These are phyloP conservation scores for Glyphotaelius pellucidus DNA, from an alignment of 2,888 invertebrate genomes.

Conservation along the genomic window DNA sequence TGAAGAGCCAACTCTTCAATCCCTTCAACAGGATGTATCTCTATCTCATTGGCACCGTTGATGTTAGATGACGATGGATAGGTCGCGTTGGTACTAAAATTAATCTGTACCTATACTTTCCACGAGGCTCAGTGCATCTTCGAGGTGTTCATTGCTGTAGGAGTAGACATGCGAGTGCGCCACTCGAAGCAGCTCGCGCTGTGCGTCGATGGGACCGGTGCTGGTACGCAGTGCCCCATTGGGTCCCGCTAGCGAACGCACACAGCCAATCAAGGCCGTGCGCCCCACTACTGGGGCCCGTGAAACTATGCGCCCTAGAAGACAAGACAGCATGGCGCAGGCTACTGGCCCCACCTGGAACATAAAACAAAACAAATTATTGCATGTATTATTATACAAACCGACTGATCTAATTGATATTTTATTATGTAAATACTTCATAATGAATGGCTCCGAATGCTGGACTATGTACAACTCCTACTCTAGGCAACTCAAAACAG, in stretches of 20 bases:
- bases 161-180: conserved; percentile 67
- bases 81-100: background rate
- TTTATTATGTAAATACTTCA: no score
- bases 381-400: background rate
- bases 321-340: conserved; percentile 84
- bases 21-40: no score
- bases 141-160: conserved; percentile 83
- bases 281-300: conserved; percentile 71
- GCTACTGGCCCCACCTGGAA: conserved; percentile 86
- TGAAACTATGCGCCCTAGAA: conserved; percentile 83
- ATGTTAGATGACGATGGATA: no score
- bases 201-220: conserved; percentile 85
- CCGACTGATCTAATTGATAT: no score
- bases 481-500: no score
- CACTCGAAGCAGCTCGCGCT: conserved; percentile 69
- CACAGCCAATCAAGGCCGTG: conserved; percentile 80
- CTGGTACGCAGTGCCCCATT: conserved; percentile 80
- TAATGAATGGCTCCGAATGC: no score
- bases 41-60: no score
- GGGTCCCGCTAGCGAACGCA: conserved; percentile 84
- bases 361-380: conserved; percentile 15
- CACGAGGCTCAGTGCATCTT: conserved; percentile 84
- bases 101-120: conserved; percentile 81
- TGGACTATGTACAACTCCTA: no score
- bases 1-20: no score